phyloP scores from a whole-genome alignment of 2,888 invertebrate species.

The Celastrina argiolus region DNA sequence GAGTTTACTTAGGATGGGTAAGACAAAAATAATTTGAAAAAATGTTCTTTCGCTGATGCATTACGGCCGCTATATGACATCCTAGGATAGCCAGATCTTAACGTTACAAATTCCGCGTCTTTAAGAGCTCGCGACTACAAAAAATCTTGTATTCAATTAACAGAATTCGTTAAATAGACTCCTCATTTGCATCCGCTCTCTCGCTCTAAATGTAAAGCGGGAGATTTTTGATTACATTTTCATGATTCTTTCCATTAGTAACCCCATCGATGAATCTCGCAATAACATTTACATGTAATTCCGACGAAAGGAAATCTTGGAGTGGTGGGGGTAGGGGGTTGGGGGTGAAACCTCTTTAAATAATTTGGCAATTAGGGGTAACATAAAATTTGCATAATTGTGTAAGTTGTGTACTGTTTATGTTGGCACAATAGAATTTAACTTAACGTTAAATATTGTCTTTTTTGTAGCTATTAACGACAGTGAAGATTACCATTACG shows the following conservation, averaged over 20 bases:
- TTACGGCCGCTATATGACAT: too few species aligned
- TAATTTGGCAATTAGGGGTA: slow-evolving; percentile 76
- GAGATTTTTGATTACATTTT: slow-evolving; percentile 45
- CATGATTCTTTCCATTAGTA: slow-evolving; percentile 45
- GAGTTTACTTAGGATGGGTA: too few species aligned
- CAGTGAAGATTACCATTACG: neutral
- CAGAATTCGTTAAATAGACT: neutral
- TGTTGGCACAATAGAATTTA: slow-evolving; percentile 65
- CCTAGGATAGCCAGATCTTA: too few species aligned
- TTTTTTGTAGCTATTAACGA: slow-evolving; percentile 5
- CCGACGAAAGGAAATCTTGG: slow-evolving; percentile 52
- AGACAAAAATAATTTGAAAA: too few species aligned
- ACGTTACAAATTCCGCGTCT: neutral
- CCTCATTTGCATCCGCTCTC: neutral
- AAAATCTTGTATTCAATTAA: neutral
- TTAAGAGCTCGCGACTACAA: neutral
- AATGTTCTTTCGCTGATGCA: too few species aligned
- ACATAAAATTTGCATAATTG: slow-evolving; percentile 76
- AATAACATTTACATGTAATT: slow-evolving; percentile 70
- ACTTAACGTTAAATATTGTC: slow-evolving; percentile 32
- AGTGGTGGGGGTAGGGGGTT: slow-evolving; percentile 47
- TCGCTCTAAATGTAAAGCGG: slow-evolving; percentile 19
- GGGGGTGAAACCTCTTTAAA: slow-evolving; percentile 74
- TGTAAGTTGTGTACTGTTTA: slow-evolving; percentile 69
- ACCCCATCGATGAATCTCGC: slow-evolving; percentile 56